These are phyloP conservation scores for Pasiphila rectangulata DNA, from an alignment of 2,888 invertebrate genomes.

Conservation along the genomic window DNA sequence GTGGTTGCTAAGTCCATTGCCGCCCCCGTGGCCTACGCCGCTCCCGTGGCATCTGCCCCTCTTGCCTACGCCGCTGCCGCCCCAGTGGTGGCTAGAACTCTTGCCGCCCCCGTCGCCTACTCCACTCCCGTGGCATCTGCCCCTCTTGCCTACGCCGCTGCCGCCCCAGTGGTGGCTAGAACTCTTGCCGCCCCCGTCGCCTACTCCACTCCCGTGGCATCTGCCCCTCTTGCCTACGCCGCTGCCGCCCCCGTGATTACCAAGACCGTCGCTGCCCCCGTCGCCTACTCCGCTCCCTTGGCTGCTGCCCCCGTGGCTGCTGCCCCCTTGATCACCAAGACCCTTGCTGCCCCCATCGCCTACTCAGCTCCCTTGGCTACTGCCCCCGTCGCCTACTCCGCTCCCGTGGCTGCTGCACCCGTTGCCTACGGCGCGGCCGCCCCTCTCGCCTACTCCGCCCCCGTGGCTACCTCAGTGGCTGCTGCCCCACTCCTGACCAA, in stretches of 20 bases:
- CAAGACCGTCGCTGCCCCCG: not conserved
- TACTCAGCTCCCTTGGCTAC: too few relatives aligned
- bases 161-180: slow-evolving; percentile 1
- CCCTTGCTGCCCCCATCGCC: slow-evolving; percentile 2
- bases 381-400: not conserved
- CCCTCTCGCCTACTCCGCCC: too few relatives aligned
- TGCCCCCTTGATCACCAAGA: not conserved
- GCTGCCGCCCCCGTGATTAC: not conserved
- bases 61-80: not conserved
- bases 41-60: slow-evolving; percentile 1
- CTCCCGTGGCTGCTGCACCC: slow-evolving; percentile 1
- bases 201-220: not conserved
- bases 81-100: not conserved
- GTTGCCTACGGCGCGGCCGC: too few relatives aligned
- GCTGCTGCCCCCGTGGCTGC: not conserved
- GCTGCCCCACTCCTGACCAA: not conserved
- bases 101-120: slow-evolving; percentile 2
- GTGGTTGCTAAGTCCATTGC: not conserved
- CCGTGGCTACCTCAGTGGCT: not conserved
- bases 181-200: not conserved
- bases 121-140: too few relatives aligned
- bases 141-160: not conserved
- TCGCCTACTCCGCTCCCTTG: not conserved
- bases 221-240: not conserved
- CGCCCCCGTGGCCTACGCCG: slow-evolving; percentile 2